These are phyloP conservation scores for Helostoma temminkii DNA, from an alignment of 2,797 vertebrate genomes.

Conservation along the genomic window DNA sequence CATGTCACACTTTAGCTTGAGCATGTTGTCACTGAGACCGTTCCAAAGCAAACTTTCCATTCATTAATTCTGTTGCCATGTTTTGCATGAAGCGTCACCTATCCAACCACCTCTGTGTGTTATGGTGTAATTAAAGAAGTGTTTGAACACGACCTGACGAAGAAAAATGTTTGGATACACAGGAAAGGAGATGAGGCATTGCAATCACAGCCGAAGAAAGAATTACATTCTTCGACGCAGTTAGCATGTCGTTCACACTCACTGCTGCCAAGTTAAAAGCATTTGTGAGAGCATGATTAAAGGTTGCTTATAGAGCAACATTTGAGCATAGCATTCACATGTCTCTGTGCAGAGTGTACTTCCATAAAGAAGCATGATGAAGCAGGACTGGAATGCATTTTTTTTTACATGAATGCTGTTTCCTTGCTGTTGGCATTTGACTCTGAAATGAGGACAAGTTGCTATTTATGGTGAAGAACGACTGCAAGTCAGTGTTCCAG, in stretches of 20 bases:
- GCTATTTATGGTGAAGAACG: constrained; percentile 58
- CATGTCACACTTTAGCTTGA: constrained; percentile 69
- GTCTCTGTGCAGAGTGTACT: constrained; percentile 36
- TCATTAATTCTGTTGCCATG: constrained; percentile 64
- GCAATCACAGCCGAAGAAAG: constrained; percentile 62
- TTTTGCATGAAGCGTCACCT: constrained; percentile 64
- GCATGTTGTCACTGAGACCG: constrained; percentile 70
- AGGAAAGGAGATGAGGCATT: constrained; percentile 63
- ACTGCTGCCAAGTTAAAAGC: constrained; percentile 59
- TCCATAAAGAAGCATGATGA: constrained; percentile 54
- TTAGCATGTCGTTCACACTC: constrained; percentile 69
- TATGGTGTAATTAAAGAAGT: constrained; percentile 71
- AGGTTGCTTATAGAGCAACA: constrained; percentile 57
- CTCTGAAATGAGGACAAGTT: constrained; percentile 49
- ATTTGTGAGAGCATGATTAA: constrained; percentile 67
- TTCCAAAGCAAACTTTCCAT: constrained; percentile 83
- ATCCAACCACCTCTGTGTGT: constrained; percentile 56
- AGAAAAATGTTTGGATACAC: constrained; percentile 61
- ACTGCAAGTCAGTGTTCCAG: constrained; percentile 37
- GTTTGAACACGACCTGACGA: constrained; percentile 69
- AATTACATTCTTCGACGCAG: constrained; percentile 58
- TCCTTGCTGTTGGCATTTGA: constrained; percentile 56
- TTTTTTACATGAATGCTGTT: constrained; percentile 61
- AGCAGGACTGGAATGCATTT: constrained; percentile 68
- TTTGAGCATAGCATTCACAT: constrained; percentile 16